Conservation (phyloP, 2,113 vertebrate species). For the Ceyx melanurus region DNA sequence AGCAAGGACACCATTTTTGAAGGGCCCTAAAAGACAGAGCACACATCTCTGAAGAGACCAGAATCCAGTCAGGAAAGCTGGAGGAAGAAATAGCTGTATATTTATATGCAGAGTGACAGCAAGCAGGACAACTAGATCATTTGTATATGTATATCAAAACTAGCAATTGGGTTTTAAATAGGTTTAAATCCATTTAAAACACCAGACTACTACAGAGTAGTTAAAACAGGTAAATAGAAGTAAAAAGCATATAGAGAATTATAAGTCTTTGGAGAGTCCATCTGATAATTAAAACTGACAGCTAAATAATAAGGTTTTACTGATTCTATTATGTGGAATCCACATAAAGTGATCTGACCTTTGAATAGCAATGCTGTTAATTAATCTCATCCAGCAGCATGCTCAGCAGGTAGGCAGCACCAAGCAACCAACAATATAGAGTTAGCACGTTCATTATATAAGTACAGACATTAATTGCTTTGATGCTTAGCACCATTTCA, state of each 20-base stretch:
- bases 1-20: neutral
- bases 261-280: conserved; percentile 33
- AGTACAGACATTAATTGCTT: conserved; percentile 2
- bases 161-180: neutral
- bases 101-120: neutral
- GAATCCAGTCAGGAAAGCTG: neutral
- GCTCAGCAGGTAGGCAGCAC: neutral
- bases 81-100: neutral
- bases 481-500: neutral
- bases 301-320: conserved; percentile 56
- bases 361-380: neutral
- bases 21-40: neutral
- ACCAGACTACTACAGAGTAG: neutral
- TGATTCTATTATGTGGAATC: conserved; percentile 30
- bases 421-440: neutral
- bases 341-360: conserved; percentile 41
- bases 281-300: conserved; percentile 52
- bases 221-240: conserved; percentile 29
- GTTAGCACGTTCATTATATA: neutral
- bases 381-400: conserved; percentile 10
- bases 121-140: neutral
- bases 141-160: neutral
- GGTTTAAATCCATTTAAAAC: neutral
- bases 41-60: neutral
- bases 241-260: neutral